phyloP scores from a whole-genome alignment of 2,888 invertebrate genomes.

The Erebia epiphron region DNA sequence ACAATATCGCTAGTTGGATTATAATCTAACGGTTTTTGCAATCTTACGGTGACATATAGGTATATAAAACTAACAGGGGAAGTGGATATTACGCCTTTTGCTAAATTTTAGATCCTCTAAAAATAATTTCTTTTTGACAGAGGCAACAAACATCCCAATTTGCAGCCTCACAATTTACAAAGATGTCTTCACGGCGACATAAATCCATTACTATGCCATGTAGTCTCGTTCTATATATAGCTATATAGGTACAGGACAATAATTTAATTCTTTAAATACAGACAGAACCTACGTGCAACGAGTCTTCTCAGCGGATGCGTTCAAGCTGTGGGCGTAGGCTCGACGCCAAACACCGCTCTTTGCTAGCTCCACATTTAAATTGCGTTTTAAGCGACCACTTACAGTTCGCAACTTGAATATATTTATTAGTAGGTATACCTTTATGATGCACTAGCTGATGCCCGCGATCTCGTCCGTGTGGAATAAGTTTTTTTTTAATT shows the following conservation, averaged over 20 bases:
- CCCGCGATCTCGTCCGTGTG: no score
- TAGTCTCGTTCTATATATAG: not conserved
- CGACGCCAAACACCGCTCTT: not conserved
- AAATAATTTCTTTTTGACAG: no score
- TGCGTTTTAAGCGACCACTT: conserved; percentile 15
- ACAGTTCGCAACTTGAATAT: not conserved
- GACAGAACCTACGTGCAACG: not conserved
- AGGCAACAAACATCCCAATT: no score
- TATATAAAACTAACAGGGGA: no score
- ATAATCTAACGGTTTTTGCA: no score
- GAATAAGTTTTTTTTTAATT: not conserved
- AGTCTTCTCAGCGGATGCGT: not conserved
- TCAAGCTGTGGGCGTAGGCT: conserved; percentile 2
- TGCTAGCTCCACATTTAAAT: conserved; percentile 15
- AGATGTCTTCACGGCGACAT: not conserved
- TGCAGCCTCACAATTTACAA: not conserved
- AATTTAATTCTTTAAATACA: not conserved
- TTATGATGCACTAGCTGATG: not conserved
- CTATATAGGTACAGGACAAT: conserved; percentile 1
- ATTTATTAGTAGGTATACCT: not conserved
- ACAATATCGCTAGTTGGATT: no score
- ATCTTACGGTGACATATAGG: no score
- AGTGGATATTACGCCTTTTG: no score
- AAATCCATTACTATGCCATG: not conserved
- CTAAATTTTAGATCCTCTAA: no score